These are phyloP conservation scores for Habrosyne pyritoides DNA, from an alignment of 2,888 invertebrate species.

Conservation along the genomic window DNA sequence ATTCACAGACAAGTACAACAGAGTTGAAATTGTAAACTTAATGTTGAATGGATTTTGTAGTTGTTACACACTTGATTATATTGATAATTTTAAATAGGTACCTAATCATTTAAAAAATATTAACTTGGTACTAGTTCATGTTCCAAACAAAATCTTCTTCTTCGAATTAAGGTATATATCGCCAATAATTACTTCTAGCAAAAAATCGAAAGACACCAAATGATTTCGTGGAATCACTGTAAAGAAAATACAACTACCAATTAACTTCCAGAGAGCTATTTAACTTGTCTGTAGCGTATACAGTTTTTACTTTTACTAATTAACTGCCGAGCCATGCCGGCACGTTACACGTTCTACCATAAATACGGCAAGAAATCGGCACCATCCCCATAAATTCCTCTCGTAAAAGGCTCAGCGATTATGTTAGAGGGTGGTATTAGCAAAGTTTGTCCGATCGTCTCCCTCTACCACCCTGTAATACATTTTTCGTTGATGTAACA, in stretches of 20 bases:
- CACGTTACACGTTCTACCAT: constrained; percentile 77
- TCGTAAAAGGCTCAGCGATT: constrained; percentile 83
- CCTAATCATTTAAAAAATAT: too few species aligned
- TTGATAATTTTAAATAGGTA: too few species aligned
- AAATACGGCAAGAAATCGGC: constrained; percentile 82
- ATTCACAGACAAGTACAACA: not conserved
- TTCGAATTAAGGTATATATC: too few species aligned
- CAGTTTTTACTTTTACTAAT: constrained; percentile 72
- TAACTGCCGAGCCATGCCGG: constrained; percentile 69
- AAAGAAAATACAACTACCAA: constrained; percentile 12
- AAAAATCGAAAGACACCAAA: not conserved
- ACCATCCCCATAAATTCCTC: constrained; percentile 83
- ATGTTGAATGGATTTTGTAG: not conserved
- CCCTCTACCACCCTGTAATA: constrained; percentile 75
- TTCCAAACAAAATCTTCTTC: too few species aligned
- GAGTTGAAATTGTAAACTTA: not conserved
- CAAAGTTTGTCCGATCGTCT: constrained; percentile 82
- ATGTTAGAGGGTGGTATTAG: constrained; percentile 84
- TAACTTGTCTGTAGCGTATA: constrained; percentile 35
- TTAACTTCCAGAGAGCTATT: constrained; percentile 29
- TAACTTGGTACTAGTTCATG: not conserved
- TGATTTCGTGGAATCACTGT: not conserved
- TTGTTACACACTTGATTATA: not conserved
- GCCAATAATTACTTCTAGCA: not conserved
- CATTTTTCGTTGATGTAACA: constrained; percentile 85